A percentile compares a stretch with the other conserved stretches of the same genome.
phyloP scores from a whole-genome alignment of 2,888 invertebrate species.

The Apamea monoglypha region DNA sequence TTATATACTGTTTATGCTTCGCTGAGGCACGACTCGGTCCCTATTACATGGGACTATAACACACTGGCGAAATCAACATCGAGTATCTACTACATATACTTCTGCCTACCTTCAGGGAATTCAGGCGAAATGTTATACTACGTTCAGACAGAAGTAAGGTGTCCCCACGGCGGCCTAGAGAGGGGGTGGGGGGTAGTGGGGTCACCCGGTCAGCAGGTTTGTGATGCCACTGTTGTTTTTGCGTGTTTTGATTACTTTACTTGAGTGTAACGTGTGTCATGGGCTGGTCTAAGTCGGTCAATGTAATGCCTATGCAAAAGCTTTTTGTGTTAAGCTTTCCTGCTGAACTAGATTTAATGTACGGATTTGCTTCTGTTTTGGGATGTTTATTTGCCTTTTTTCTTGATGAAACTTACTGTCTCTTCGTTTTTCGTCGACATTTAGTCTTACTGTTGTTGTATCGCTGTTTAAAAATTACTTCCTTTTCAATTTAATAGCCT shows the following conservation, averaged over 20 bases:
- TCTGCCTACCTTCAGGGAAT: neutral
- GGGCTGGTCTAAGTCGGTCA: conserved; percentile 52
- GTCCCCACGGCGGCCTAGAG: conserved; percentile 25
- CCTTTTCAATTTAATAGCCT: neutral
- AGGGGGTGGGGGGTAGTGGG: conserved; percentile 35
- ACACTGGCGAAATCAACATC: neutral
- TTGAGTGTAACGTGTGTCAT: conserved; percentile 53
- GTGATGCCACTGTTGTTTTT: conserved; percentile 60
- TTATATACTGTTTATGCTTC: neutral
- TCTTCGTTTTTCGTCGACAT: neutral
- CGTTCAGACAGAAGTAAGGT: conserved; percentile 41
- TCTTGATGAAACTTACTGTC: neutral
- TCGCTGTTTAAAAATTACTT: neutral
- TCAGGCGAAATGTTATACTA: neutral
- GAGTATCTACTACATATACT: neutral
- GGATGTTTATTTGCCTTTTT: neutral
- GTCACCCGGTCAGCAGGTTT: conserved; percentile 42
- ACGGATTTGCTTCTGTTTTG: conserved; percentile 5
- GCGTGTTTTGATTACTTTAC: conserved; percentile 62
- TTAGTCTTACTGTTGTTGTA: neutral
- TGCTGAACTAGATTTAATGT: conserved; percentile 34
- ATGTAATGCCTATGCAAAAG: conserved; percentile 48
- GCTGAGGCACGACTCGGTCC: neutral
- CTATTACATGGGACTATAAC: neutral
- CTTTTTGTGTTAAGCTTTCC: conserved; percentile 50